Evolutionary conservation across 2,888 invertebrate genomes (phyloP).

Genomic region (Aporophyla nigra): DNA sequence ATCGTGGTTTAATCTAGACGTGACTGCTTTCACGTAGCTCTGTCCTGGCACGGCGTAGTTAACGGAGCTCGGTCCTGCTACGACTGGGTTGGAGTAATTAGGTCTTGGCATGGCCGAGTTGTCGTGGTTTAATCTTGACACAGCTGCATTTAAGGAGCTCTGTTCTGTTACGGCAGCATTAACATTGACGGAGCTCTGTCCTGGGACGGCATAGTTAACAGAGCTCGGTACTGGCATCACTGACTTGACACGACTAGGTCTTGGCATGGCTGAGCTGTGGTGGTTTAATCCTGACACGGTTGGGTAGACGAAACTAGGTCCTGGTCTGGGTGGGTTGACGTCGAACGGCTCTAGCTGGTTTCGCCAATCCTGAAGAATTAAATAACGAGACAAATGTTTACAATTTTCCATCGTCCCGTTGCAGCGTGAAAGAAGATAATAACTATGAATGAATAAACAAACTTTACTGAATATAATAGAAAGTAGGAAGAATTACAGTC

Average conservation of each 20-base stretch:
- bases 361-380: not conserved
- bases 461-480: not conserved
- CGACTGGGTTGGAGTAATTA: no score
- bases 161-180: no score
- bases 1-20: not conserved
- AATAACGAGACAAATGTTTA: not conserved
- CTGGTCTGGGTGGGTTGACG: not conserved
- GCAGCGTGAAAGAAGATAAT: not conserved
- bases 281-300: not conserved
- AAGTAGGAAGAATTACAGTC: no score
- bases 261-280: not conserved
- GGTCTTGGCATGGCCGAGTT: not conserved
- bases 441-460: not conserved
- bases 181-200: not conserved
- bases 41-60: not conserved
- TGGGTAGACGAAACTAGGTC: not conserved
- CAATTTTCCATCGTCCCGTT: not conserved
- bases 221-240: not conserved
- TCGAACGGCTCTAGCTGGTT: not conserved
- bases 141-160: not conserved
- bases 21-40: not conserved
- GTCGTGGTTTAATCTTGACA: no score
- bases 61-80: not conserved
- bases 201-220: not conserved
- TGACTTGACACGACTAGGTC: not conserved